phyloP scores from a whole-genome alignment of 1,140 invertebrate genomes.

The Pseudobourletiella spinata region DNA sequence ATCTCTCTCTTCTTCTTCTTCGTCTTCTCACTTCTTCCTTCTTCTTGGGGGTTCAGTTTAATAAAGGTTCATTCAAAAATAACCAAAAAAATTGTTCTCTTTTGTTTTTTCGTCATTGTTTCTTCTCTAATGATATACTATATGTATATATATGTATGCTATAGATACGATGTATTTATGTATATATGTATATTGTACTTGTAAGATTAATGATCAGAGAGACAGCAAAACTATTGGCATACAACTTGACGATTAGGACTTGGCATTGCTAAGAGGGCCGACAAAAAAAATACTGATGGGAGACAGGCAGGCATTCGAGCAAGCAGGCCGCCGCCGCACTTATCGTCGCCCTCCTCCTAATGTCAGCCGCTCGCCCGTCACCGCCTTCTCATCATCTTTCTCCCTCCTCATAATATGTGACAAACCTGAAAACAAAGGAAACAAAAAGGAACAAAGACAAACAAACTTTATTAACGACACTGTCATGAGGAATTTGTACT shows the following conservation, averaged over 20 bases:
- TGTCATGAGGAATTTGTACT: too few relatives aligned
- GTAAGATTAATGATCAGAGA: not conserved
- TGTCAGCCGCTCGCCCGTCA: not conserved
- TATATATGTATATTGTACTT: too few relatives aligned
- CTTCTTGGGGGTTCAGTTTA: conserved; percentile 7
- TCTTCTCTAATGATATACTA: conserved; percentile 1
- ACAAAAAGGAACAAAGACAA: too few relatives aligned
- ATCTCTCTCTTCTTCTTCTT: too few relatives aligned
- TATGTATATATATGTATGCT: not conserved
- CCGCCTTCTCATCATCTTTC: too few relatives aligned
- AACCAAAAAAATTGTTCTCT: conserved; percentile 5
- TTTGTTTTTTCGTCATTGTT: conserved; percentile 12
- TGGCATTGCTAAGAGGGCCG: not conserved
- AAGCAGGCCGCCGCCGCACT: too few relatives aligned
- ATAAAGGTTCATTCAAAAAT: conserved; percentile 11
- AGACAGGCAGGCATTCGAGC: conserved; percentile 10
- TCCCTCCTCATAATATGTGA: too few relatives aligned
- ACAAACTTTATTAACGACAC: too few relatives aligned
- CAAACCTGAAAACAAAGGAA: too few relatives aligned
- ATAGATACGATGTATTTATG: too few relatives aligned
- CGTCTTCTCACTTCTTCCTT: too few relatives aligned
- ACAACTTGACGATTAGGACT: not conserved
- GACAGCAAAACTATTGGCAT: not conserved
- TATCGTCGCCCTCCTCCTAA: too few relatives aligned
- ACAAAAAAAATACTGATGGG: not conserved